phyloP scores from a whole-genome alignment of 2,888 invertebrate species.

The Drosophila anomalata region DNA sequence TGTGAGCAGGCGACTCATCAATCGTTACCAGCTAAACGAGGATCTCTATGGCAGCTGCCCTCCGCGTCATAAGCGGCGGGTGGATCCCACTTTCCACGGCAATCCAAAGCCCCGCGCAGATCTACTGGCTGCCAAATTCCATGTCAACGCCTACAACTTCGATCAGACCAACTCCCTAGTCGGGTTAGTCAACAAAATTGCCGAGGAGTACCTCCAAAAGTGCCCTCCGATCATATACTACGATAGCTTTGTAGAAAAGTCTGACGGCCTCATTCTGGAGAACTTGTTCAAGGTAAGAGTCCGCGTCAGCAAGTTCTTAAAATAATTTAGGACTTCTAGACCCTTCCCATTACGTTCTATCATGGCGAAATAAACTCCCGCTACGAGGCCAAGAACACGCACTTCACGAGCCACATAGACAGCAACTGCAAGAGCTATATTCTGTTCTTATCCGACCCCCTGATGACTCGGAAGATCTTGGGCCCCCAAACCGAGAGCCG shows the following conservation, averaged over 20 bases:
- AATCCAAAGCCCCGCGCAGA: conserved; percentile 86
- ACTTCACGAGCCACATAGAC: conserved; percentile 79
- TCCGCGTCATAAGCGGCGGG: conserved; percentile 78
- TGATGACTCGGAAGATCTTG: conserved; percentile 85
- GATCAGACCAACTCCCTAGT: conserved; percentile 87
- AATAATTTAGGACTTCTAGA: conserved; percentile 49
- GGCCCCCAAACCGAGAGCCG: conserved; percentile 87
- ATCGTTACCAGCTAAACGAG: conserved; percentile 49
- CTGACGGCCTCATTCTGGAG: conserved; percentile 86
- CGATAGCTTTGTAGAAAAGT: conserved; percentile 86
- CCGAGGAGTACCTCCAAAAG: conserved; percentile 86
- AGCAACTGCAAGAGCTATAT: conserved; percentile 87
- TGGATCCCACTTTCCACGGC: conserved; percentile 86
- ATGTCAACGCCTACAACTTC: conserved; percentile 81
- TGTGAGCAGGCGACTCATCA: conserved; percentile 51
- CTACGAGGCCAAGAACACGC: conserved; percentile 83
- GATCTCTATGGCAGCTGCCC: conserved; percentile 48
- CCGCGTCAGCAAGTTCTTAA: neutral
- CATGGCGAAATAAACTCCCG: conserved; percentile 87
- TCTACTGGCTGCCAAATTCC: conserved; percentile 85
- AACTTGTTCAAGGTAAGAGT: conserved; percentile 85
- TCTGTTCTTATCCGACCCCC: conserved; percentile 88
- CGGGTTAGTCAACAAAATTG: conserved; percentile 86
- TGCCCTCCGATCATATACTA: conserved; percentile 89
- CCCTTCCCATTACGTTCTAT: conserved; percentile 85